Base-by-base conservation (phyloP, 2,113 vertebrate species). In the Stomatorhinus ivindoensis region DNA sequence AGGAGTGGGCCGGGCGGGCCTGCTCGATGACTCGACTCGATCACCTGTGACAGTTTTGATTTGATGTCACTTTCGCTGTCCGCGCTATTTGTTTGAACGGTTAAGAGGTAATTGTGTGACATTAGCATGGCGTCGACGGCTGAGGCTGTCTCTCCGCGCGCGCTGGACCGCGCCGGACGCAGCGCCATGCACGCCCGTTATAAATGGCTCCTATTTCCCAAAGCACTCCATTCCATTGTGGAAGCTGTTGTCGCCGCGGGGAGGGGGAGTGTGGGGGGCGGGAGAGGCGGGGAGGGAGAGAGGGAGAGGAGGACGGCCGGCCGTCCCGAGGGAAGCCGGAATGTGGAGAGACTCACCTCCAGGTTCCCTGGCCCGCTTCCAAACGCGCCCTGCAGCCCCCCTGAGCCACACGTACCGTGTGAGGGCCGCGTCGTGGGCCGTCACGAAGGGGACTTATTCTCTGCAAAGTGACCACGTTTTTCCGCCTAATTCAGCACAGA, bases 51-150 rank as follows among this genome's bases (percentile, higher is more conserved):
- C 97, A 97, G 96, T 97, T 97, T 96, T 98, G 97, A 99, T 99
- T 97, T 96, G 97, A 96, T 99, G 97, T 99, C 98, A 99, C 97
- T 98, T 97, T 96, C 93, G 94, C 94, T 95, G 95, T 97, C 96
- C 96, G 96, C 96, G 96, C 97, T 97, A 97, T 99, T 99, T 99
- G 97, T 99, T 98, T 98, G 98, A 98, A 97, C 97, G 98, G 96
- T 99, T 99, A 99, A 98, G 97, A 98, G 97, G 98, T 99, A 99
- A 99, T 99, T 99, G 98, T 97, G 97, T 97, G 97, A 99, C 97
- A 99, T 98, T 97, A 98, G 96, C 96, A 92, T 91, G 95, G 94
- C 94, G 58, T 61, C 7, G 94, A 96, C 96, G 94, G 92, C 95
- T 95, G 93, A 88, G 95, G 97, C 95, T 94, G 93, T 94, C 92